Conservation (phyloP, 2,888 invertebrate genomes). For the Exocentrus adspersus region DNA sequence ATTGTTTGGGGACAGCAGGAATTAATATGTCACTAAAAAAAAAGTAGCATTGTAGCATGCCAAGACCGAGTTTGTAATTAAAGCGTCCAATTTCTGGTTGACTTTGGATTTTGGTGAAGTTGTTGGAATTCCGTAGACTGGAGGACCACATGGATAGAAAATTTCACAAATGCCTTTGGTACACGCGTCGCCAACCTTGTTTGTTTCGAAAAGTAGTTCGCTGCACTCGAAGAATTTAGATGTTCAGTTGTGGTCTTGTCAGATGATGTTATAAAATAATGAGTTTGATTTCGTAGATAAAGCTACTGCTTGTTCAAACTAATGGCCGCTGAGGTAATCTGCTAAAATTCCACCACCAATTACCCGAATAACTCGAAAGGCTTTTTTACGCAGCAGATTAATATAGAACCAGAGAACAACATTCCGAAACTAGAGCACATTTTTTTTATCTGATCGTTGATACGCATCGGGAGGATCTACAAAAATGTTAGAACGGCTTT, state of each 20-base stretch:
- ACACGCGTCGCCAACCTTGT: constrained; percentile 30
- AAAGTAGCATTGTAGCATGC: too few species aligned
- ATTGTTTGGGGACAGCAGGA: too few species aligned
- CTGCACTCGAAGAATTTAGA: constrained; percentile 17
- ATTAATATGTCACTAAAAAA: too few species aligned
- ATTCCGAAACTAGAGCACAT: not conserved
- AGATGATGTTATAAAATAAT: constrained; percentile 14
- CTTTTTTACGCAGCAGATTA: too few species aligned
- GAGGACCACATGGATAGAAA: constrained; percentile 31
- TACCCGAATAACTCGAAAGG: constrained; percentile 35
- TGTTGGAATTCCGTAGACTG: constrained; percentile 11
- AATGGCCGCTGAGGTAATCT: constrained; percentile 22
- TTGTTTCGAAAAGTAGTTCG: constrained; percentile 8
- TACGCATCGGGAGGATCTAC: constrained; percentile 30
- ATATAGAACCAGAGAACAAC: too few species aligned
- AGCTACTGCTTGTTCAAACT: constrained; percentile 7
- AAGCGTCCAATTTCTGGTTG: too few species aligned
- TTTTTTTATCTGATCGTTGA: not conserved
- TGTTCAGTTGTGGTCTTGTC: constrained; percentile 14
- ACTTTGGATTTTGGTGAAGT: too few species aligned
- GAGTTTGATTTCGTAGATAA: constrained; percentile 13
- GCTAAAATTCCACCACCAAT: constrained; percentile 35
- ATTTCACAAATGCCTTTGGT: constrained; percentile 26
- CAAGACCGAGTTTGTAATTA: too few species aligned
- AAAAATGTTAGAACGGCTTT: constrained; percentile 29